Percentiles rank a stretch among this genome's conserved stretches.
phyloP scores from a whole-genome alignment of 1,140 invertebrate species.

The Dolichoris vasculosae region DNA sequence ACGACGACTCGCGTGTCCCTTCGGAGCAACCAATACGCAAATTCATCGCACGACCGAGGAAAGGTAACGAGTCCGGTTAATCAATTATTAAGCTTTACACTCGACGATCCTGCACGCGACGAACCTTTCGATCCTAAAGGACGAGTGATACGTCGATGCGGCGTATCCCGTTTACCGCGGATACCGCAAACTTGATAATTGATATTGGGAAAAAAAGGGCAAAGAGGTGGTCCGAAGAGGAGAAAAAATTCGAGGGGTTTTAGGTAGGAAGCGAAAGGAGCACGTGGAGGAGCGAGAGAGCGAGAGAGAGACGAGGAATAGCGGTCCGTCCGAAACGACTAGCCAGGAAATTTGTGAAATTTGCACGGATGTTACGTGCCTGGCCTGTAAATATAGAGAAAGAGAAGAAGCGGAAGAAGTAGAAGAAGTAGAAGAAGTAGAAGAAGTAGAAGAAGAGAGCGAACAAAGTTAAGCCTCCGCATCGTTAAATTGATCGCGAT shows the following conservation, averaged over 20 bases:
- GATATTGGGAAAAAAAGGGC: conserved; percentile 21
- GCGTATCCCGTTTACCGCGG: neutral
- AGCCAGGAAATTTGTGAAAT: conserved; percentile 35
- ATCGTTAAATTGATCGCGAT: conserved; percentile 42
- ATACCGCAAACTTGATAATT: conserved; percentile 43
- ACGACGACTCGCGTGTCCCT: neutral
- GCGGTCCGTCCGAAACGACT: neutral
- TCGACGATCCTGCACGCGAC: neutral
- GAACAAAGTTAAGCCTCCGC: conserved; percentile 7
- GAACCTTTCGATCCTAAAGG: neutral
- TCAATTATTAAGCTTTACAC: conserved; percentile 42
- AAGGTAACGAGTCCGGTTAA: conserved; percentile 44
- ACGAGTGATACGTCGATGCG: conserved; percentile 20
- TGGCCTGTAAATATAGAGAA: neutral
- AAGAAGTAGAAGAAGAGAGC: neutral
- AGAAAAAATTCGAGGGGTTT: neutral
- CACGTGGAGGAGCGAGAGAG: neutral
- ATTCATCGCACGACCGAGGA: neutral
- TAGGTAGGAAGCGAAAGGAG: too few species aligned
- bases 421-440: neutral
- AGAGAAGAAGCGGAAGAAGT: neutral
- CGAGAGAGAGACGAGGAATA: neutral
- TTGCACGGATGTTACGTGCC: neutral
- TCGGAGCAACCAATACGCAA: neutral
- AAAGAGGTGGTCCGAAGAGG: neutral